Conservation (phyloP, 2,113 vertebrate species). For the Chlamydotis undulata region DNA sequence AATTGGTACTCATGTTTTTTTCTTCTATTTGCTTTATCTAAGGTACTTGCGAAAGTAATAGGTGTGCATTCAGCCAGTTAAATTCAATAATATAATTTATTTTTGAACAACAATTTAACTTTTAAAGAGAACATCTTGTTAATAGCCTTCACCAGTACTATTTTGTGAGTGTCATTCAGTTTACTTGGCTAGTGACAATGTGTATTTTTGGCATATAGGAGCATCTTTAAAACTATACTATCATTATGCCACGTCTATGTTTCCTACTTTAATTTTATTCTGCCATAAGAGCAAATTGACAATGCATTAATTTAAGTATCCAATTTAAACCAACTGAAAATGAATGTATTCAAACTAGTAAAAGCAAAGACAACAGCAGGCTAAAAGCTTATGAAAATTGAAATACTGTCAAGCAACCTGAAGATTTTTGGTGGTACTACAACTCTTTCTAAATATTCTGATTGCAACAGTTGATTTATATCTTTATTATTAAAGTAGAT, state of each 20-base stretch:
- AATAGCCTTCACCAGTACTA: conserved; percentile 49
- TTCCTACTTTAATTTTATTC: conserved; percentile 67
- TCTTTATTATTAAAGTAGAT: not conserved
- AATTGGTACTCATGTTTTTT: conserved; percentile 37
- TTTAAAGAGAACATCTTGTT: conserved; percentile 70
- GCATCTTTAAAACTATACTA: conserved; percentile 43
- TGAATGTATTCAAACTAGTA: conserved; percentile 55
- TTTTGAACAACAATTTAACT: conserved; percentile 50
- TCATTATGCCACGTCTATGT: conserved; percentile 39
- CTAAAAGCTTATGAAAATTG: conserved; percentile 63
- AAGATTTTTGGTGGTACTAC: conserved; percentile 21
- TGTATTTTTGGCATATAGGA: conserved; percentile 46
- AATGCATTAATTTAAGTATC: conserved; percentile 75
- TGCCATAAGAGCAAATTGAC: conserved; percentile 66
- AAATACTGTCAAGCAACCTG: conserved; percentile 44
- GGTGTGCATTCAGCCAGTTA: conserved; percentile 20
- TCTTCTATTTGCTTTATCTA: conserved; percentile 43
- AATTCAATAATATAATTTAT: conserved; percentile 37
- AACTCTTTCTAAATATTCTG: not conserved
- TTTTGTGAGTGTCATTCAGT: conserved; percentile 59
- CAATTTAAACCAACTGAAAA: conserved; percentile 66
- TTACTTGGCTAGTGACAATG: conserved; percentile 39
- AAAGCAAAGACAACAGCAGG: conserved; percentile 60
- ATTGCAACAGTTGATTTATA: not conserved
- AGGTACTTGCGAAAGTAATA: conserved; percentile 43